Base-by-base conservation (phyloP, 2,797 vertebrate species). In the Poeciliopsis turneri region DNA sequence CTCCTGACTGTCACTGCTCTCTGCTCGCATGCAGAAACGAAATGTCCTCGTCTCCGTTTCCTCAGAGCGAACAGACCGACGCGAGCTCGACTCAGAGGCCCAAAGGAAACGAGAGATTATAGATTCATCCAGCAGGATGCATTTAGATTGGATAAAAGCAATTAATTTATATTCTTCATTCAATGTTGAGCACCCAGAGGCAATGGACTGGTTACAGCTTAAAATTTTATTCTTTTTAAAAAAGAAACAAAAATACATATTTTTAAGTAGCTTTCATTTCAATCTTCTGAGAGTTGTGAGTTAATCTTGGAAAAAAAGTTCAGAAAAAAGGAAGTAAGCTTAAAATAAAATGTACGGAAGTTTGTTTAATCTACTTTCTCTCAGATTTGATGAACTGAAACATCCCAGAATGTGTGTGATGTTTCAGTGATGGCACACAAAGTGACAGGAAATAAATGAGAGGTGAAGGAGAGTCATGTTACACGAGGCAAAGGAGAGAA, bases 391-490 rank as follows among this genome's bases (percentile, higher is more conserved):
- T 61, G 47, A 39, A 28, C 47, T 36, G 28, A 23, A 46, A 75
- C 46, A n/a, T 28, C 20, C 41, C 47, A 47, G 70, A 61, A 70
- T 30, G 79, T 79, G 76, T 72, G 79, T 80, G 74, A 57, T 3
- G 33, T 33, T 33, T 33, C 33, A 33, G 72, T 61, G 10, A 76
- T 13, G 10, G 45, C 61, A 79, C 80, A 79, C 78, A 76, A 75
- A 53, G 84, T 46, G 85, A 85, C 82, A 82, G 78, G 83, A 79
- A 78, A 69, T 81, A 72, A 47, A 74, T 83, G 2, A 64, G 77
- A 43, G 70, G 81, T 25, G 76, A 72, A 73, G 59, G 75, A 0
- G 41, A 53, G 23, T 39, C 20, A 47, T 28, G 6, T 43, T 49
- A 30, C 64, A 78, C 3, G 6, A 72, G 70, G 30, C 61, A 76